Percentiles rank a stretch among this genome's conserved stretches.
Conservation (phyloP, 2,888 invertebrate species). For the Metallyticus violacea region DNA sequence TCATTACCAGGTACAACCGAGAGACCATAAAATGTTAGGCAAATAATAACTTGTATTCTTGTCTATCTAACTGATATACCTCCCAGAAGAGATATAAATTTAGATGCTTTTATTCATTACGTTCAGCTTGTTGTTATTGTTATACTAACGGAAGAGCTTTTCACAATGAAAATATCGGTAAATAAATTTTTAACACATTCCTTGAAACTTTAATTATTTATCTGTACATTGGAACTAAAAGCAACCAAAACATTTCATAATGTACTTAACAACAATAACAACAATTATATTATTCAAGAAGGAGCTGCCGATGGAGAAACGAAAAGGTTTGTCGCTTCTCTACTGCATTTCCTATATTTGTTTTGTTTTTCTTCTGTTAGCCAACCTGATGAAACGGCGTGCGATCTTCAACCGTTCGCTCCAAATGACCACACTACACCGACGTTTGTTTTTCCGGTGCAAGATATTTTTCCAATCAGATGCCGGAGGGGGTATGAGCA, state of each 20-base stretch:
- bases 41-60: background rate
- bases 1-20: constrained; percentile 25
- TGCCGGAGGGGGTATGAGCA: background rate
- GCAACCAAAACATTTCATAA: background rate
- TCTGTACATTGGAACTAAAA: constrained; percentile 8
- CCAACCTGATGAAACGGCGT: background rate
- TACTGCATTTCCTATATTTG: background rate
- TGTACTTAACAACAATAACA: constrained; percentile 18
- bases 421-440: background rate
- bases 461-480: background rate
- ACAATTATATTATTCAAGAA: background rate
- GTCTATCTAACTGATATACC: background rate
- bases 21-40: constrained; percentile 4
- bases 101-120: background rate
- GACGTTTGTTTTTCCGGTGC: background rate
- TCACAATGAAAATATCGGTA: background rate
- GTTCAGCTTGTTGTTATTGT: background rate
- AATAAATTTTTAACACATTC: constrained; percentile 3
- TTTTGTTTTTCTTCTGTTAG: background rate
- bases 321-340: background rate
- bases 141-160: constrained; percentile 19
- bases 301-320: background rate
- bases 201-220: constrained; percentile 3
- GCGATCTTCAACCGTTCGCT: background rate
- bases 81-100: background rate